Base-by-base conservation (phyloP, 1,140 invertebrate species). In the Cyrtorhinus lividipennis region DNA sequence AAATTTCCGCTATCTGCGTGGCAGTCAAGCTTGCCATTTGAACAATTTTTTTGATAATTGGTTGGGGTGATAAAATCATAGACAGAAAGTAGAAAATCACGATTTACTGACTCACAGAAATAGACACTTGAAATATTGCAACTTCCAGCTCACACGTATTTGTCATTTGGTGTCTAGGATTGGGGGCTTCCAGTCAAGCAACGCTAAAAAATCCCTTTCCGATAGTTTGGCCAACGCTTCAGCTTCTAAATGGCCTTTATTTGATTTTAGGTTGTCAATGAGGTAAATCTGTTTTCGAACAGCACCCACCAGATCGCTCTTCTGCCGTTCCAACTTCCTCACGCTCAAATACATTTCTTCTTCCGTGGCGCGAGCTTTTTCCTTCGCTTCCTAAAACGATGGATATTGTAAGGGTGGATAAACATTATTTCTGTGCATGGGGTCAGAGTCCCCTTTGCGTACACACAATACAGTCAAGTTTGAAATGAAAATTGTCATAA, bases 231-330 rank as follows among this genome's bases (percentile, higher is more conserved):
- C 8, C 13, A 27, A 13, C 25, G 18, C 48, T 23, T 61, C 59
- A 3, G 46, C 20, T 56, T 64, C 63, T 27, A 56, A 38, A 58
- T 45, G 46, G 20, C 45, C 63, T 23, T 62, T 65, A 18, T 57
- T 60, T 24, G 44, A 44, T 48, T 65, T 65, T 23, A 65, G 61
- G 57, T 65, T 65, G 24, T 65, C 64, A 8, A 65, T 65, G 3
- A 65, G 30, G 25, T 56, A 44, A 18, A 65, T 27, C 56, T 65
- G 64, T 59, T 65, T 65, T 30, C 61, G 62, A 22, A 65, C 46
- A 23, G 61, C 61, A 5, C 15, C 27, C 22, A 65, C 24, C 3
- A 65, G 56, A 5, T 62, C 53, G 22, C 24, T 27, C 57, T 65
- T 65, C 22, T 65, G 64, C 46, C 61, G 61, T 59, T 65, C 64